These are phyloP conservation scores for Polia nebulosa DNA, from an alignment of 2,888 invertebrate genomes.

Conservation along the genomic window DNA sequence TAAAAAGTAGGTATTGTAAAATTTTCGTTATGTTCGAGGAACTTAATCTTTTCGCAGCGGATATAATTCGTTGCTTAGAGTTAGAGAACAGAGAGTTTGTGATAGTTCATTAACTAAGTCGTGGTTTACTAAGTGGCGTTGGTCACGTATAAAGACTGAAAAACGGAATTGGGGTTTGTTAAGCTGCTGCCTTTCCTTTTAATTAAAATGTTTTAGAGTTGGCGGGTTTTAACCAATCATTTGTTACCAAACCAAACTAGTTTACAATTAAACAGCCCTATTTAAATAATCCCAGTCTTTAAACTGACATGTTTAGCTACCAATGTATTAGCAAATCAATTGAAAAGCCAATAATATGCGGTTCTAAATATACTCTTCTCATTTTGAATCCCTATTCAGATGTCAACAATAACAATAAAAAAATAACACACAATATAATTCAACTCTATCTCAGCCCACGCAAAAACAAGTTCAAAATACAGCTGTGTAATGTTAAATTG, in stretches of 20 bases:
- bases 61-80: no score
- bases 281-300: conserved; percentile 12
- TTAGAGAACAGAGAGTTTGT: no score
- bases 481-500: not conserved
- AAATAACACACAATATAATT: conserved; percentile 56
- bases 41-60: no score
- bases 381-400: conserved; percentile 56
- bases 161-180: no score
- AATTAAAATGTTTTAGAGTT: no score
- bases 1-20: no score
- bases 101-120: no score
- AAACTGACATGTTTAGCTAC: conserved; percentile 16
- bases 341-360: conserved; percentile 43
- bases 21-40: no score
- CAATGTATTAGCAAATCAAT: conserved; percentile 30
- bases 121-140: no score
- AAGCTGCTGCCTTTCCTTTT: no score
- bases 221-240: not conserved
- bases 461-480: conserved; percentile 5
- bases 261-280: not conserved
- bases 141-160: no score
- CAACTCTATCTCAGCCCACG: conserved; percentile 72
- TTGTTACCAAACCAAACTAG: not conserved
- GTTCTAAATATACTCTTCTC: conserved; percentile 46
- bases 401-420: conserved; percentile 69